Evolutionary conservation across 2,113 vertebrate genomes (phyloP).

Genomic region (Gopherus flavomarginatus): DNA sequence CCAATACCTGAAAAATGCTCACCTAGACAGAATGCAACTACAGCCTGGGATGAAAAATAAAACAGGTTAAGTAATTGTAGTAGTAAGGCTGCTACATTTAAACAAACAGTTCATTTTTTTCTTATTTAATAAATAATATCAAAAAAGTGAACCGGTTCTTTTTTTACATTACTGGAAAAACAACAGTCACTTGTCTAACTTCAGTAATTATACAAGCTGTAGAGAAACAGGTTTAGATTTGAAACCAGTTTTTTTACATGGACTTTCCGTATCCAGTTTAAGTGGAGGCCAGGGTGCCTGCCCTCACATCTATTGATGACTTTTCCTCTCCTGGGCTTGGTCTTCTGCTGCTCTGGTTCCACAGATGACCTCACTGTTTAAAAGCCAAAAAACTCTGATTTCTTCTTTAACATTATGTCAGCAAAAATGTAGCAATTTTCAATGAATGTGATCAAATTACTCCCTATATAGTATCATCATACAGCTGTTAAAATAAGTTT

Average conservation of each 20-base stretch:
- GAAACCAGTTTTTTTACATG: constrained; percentile 20
- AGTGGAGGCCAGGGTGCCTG: constrained; percentile 36
- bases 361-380: neutral
- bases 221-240: neutral
- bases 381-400: neutral
- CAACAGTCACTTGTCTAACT: constrained; percentile 68
- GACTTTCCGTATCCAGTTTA: constrained; percentile 40
- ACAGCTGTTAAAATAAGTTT: constrained; percentile 11
- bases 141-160: constrained; percentile 66
- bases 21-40: neutral
- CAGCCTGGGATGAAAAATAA: neutral
- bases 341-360: constrained; percentile 46
- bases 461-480: neutral
- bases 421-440: constrained; percentile 28
- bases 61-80: neutral
- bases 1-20: neutral
- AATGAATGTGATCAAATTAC: constrained; percentile 20
- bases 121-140: constrained; percentile 80
- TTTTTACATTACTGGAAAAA: constrained; percentile 68
- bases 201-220: constrained; percentile 65
- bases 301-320: constrained; percentile 47
- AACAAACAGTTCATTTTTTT: constrained; percentile 66
- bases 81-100: constrained; percentile 53
- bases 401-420: neutral
- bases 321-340: constrained; percentile 22